Base-by-base conservation (phyloP, 2,113 vertebrate genomes). In the Hucho hucho region DNA sequence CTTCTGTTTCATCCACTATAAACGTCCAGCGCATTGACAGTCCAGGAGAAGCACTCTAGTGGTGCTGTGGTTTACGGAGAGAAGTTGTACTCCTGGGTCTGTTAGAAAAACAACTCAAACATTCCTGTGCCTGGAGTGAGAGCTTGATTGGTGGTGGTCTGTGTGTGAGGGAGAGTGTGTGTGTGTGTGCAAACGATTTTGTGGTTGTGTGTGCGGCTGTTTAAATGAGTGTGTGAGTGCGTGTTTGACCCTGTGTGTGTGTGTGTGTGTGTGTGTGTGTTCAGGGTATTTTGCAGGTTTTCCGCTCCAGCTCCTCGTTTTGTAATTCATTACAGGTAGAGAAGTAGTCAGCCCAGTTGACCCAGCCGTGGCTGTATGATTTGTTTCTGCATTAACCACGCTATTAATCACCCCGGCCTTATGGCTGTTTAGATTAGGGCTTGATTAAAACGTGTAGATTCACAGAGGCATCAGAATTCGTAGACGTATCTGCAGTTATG, bases 211-310 rank as follows among this genome's bases (percentile, higher is more conserved):
- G 29, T 0, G 1, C 29, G 6, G 29, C 29, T 29, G 29, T 29
- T 29, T 4, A 6, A 73, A 71, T 4, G 1, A 74, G 71, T 69
- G 73, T 28, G 22, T 47, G 58, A 73, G 76, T 81, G 72, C 80
- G 70, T 73, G 7, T 29, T 69, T 24, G 56, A 75, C n/a, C n/a
- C n/a, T n/a, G n/a, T n/a, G n/a, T n/a, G n/a, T n/a, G n/a, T n/a
- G 56, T 5, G 56, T 59, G 56, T n/a, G n/a, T n/a, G n/a, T n/a
- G n/a, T 59, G 64, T 66, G 64, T 66, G 64, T 66, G 65, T 37
- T 12, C 13, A 4, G 16, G 3, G 49, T 37, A 37, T 37, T 9
- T 56, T 6, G 16, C 18, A 56, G 68, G 12, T n/a, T 70, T 59
- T 59, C 70, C n/a, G 24, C 22, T 25, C 18, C 37, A 46, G 46